These are phyloP conservation scores for Drosophila lacertosa DNA, from an alignment of 1,140 invertebrate genomes.

Conservation along the genomic window DNA sequence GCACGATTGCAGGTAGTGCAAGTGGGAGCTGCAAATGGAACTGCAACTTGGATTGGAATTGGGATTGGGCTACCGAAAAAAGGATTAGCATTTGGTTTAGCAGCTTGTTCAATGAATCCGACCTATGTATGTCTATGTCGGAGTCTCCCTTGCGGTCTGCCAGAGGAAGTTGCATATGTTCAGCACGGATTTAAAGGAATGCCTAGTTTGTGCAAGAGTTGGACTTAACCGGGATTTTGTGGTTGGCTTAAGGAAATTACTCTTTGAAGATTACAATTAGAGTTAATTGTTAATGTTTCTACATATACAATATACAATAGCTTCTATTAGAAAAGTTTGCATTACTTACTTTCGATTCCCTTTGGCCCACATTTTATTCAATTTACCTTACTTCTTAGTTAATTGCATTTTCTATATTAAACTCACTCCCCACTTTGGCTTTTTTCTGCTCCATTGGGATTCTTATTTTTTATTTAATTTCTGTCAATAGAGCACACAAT, in stretches of 20 bases:
- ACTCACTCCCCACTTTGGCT: slow-evolving; percentile 6
- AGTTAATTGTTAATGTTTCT: too few relatives aligned
- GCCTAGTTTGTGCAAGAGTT: slow-evolving; percentile 5
- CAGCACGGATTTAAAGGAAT: slow-evolving; percentile 28
- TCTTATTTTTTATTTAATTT: slow-evolving; percentile 22
- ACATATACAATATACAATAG: too few relatives aligned
- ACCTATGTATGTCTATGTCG: slow-evolving; percentile 31
- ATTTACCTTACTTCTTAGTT: slow-evolving; percentile 2
- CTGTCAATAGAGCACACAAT: neutral
- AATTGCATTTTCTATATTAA: neutral
- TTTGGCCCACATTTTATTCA: neutral
- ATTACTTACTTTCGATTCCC: too few relatives aligned
- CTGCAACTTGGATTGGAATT: slow-evolving; percentile 1
- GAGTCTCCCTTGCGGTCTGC: slow-evolving; percentile 33
- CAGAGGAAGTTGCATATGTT: slow-evolving; percentile 49
- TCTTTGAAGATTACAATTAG: slow-evolving; percentile 20
- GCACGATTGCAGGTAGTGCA: slow-evolving; percentile 45
- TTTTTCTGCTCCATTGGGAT: slow-evolving; percentile 26
- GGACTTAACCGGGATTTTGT: slow-evolving; percentile 29
- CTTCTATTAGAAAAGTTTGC: too few relatives aligned
- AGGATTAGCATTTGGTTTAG: slow-evolving; percentile 74
- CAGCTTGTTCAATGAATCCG: slow-evolving; percentile 59
- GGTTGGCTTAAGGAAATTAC: slow-evolving; percentile 23
- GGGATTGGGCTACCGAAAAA: slow-evolving; percentile 45
- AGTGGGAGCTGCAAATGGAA: slow-evolving; percentile 11